Percentiles rank a stretch among this genome's conserved stretches.
phyloP scores from a whole-genome alignment of 30 jellyfish, hydroid and myxozoan genomes.

The Rhopilema esculentum region DNA sequence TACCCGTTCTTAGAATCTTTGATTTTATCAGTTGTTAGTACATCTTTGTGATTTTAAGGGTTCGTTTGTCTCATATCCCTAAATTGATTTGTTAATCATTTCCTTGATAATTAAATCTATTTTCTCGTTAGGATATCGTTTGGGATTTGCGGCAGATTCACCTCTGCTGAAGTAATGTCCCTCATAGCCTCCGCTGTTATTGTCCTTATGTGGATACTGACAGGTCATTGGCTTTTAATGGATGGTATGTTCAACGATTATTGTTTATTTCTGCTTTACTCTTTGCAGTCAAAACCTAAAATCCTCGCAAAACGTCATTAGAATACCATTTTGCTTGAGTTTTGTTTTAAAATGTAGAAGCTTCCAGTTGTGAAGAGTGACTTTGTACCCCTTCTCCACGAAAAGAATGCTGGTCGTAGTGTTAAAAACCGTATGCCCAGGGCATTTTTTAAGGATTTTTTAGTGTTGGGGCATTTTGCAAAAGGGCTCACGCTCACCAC shows the following conservation, averaged over 20 bases:
- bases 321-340: too few species aligned
- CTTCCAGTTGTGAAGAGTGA: too few species aligned
- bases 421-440: too few species aligned
- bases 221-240: constrained; percentile 98
- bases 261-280: neutral
- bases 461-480: too few species aligned
- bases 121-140: constrained; percentile 67
- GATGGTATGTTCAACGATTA: constrained; percentile 69
- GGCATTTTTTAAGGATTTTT: too few species aligned
- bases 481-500: too few species aligned
- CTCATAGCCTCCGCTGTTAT: constrained; percentile 64
- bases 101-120: neutral
- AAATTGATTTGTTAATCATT: too few species aligned
- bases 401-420: too few species aligned
- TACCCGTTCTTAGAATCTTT: neutral
- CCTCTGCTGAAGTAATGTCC: constrained; percentile 84
- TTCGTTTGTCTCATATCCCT: neutral
- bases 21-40: constrained; percentile 39
- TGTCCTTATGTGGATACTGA: constrained; percentile 88
- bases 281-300: too few species aligned
- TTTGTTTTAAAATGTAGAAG: too few species aligned
- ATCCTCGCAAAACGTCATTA: too few species aligned
- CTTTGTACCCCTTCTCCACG: too few species aligned
- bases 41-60: constrained; percentile 77
- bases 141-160: constrained; percentile 81